Conservation (phyloP, 53 echinoderm and acorn worm genomes). For the Temnopleurus reevesii region DNA sequence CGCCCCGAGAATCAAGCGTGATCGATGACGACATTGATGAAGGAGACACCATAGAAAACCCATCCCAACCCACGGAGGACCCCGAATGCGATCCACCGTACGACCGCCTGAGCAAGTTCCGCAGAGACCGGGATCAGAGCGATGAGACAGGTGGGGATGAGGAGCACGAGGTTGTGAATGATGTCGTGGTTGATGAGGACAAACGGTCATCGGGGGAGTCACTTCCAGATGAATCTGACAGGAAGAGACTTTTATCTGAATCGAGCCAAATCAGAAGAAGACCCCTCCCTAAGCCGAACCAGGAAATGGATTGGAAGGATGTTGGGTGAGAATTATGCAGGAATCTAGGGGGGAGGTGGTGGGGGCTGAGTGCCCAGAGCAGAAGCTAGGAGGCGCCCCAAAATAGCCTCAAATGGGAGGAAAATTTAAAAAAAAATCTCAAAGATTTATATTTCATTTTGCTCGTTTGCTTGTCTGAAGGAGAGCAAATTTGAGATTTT, state of each 20-base stretch:
- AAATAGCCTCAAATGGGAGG: no score
- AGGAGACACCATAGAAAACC: neutral
- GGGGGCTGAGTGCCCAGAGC: no score
- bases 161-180: neutral
- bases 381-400: no score
- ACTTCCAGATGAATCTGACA: neutral
- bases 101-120: conserved; percentile 37
- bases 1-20: neutral
- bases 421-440: no score
- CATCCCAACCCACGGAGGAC: neutral
- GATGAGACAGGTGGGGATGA: neutral
- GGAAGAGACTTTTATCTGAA: neutral
- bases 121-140: neutral
- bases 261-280: neutral
- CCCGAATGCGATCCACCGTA: conserved; percentile 38
- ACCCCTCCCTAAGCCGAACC: conserved; percentile 43
- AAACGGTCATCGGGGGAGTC: neutral
- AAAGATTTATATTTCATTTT: no score
- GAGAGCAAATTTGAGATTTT: no score
- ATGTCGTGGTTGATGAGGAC: neutral
- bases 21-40: neutral
- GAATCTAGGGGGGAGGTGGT: no score
- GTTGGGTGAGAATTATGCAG: conserved; percentile 1
- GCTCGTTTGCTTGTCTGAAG: no score
- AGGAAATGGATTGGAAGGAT: conserved; percentile 47